Percentiles rank a stretch among this genome's conserved stretches.
These are phyloP conservation scores for Haliclona indistincta DNA, from an alignment of 37 sponge, comb jelly and placozoan species.

Conservation along the genomic window DNA sequence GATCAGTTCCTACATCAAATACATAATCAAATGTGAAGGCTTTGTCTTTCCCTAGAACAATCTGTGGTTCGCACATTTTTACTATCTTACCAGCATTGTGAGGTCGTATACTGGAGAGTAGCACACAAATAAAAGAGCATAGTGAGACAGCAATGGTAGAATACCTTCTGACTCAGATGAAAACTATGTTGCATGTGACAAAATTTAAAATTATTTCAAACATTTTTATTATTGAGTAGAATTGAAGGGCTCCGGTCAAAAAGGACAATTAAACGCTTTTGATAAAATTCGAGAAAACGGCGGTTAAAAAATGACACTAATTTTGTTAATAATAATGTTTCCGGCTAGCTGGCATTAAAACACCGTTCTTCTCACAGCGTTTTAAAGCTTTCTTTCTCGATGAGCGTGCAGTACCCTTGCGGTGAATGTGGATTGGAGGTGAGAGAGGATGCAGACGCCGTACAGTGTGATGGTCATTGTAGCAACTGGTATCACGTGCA, in stretches of 20 bases:
- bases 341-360: no score
- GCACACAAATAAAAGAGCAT: no score
- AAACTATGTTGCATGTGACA: no score
- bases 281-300: slow-evolving; percentile 25
- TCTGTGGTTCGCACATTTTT: slow-evolving; percentile 90
- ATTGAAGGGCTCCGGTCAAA: slow-evolving; percentile 51
- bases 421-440: slow-evolving; percentile 33
- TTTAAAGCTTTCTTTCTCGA: neutral
- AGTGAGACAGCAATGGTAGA: no score
- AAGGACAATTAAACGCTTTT: slow-evolving; percentile 43
- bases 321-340: no score
- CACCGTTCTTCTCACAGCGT: neutral
- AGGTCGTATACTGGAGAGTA: slow-evolving; percentile 86
- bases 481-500: slow-evolving; percentile 17
- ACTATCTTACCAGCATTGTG: slow-evolving; percentile 85
- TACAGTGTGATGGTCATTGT: slow-evolving; percentile 41
- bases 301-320: neutral
- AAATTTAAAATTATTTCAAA: no score
- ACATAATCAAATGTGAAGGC: slow-evolving; percentile 97
- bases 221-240: no score
- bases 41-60: slow-evolving; percentile 90
- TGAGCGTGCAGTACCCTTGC: slow-evolving; percentile 30
- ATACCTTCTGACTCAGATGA: no score
- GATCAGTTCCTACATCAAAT: slow-evolving; percentile 72
- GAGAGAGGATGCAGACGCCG: slow-evolving; percentile 3